Percentiles rank a stretch among this genome's conserved stretches.
Conservation (phyloP, 2,888 invertebrate genomes). For the Brachypalpus laphriformis region DNA sequence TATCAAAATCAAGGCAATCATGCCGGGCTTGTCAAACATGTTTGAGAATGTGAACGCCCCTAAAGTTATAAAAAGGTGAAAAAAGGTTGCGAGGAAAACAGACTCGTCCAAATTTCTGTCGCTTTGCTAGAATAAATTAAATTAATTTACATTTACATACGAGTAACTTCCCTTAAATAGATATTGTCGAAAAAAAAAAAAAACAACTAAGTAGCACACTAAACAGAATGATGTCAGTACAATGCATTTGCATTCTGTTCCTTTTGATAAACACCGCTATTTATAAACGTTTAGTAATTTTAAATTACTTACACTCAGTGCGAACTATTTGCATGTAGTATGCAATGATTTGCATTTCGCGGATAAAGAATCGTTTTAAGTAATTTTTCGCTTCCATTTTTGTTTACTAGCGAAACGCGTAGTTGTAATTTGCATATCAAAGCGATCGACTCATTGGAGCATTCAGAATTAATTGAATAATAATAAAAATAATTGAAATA, state of each 20-base stretch:
- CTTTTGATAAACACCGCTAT: conserved; percentile 20
- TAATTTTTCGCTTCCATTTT: conserved; percentile 1
- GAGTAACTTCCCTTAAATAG: too few species aligned
- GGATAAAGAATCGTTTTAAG: background rate
- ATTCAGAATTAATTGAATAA: background rate
- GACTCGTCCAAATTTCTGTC: too few species aligned
- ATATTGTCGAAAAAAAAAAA: too few species aligned
- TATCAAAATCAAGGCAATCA: too few species aligned
- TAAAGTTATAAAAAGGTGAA: too few species aligned
- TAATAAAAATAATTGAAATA: background rate
- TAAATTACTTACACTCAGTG: background rate
- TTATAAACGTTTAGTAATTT: background rate
- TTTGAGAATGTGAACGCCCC: too few species aligned
- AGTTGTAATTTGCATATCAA: conserved; percentile 13
- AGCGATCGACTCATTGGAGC: background rate
- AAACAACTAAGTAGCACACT: too few species aligned
- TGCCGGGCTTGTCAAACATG: too few species aligned
- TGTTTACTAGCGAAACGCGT: background rate
- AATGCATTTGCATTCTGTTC: background rate
- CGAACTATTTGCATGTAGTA: background rate
- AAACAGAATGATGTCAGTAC: background rate
- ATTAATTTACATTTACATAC: too few species aligned
- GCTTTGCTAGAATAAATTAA: too few species aligned
- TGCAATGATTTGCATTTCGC: conserved; percentile 12
- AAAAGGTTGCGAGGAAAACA: too few species aligned